phyloP scores from a whole-genome alignment of 1,140 invertebrate species.

The Leptoteleia sp. region DNA sequence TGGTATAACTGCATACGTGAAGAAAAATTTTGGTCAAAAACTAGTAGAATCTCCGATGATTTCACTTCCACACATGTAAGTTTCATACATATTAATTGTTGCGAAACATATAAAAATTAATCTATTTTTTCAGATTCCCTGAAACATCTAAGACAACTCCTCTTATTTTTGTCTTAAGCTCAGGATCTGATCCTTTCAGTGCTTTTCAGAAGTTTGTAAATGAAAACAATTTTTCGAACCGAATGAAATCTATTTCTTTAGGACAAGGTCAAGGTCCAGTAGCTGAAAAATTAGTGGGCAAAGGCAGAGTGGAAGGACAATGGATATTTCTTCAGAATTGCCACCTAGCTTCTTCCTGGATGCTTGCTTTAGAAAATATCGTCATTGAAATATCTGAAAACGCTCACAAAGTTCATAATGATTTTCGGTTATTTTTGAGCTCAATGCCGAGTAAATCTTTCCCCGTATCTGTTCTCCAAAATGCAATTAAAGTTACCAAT shows the following conservation, averaged over 20 bases:
- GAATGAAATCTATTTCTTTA: conserved; percentile 84
- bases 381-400: conserved; percentile 87
- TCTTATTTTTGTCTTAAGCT: conserved; percentile 93
- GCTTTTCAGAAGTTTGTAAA: conserved; percentile 89
- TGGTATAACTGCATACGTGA: conserved; percentile 89
- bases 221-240: conserved; percentile 88
- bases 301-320: conserved; percentile 90
- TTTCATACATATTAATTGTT: conserved; percentile 21
- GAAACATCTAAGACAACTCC: conserved; percentile 89
- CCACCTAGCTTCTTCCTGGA: conserved; percentile 96
- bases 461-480: conserved; percentile 95
- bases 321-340: conserved; percentile 99
- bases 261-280: conserved; percentile 97
- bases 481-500: conserved; percentile 96
- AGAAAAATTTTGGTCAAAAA: conserved; percentile 86
- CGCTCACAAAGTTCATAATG: conserved; percentile 89
- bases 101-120: background rate
- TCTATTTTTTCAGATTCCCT: conserved; percentile 82
- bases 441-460: conserved; percentile 95
- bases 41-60: conserved; percentile 89
- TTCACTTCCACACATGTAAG: conserved; percentile 86
- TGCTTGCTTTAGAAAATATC: conserved; percentile 88
- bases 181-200: conserved; percentile 94
- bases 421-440: conserved; percentile 96
- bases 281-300: conserved; percentile 92